Evolutionary conservation across 2,888 invertebrate genomes (phyloP).

Genomic region (Frankliniella fusca): DNA sequence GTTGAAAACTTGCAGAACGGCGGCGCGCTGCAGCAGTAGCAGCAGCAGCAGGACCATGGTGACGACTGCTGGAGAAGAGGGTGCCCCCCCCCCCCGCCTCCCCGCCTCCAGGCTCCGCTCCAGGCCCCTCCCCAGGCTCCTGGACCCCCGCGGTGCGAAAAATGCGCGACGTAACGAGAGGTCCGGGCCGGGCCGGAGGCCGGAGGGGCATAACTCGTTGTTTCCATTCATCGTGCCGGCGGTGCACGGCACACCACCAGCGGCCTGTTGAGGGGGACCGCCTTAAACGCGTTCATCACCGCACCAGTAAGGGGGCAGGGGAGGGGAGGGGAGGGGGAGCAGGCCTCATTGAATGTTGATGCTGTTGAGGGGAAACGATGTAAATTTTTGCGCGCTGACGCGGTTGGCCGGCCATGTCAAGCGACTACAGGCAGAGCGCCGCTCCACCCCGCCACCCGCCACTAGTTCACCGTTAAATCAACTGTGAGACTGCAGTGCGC

Average conservation of each 20-base stretch:
- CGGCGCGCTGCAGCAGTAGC: neutral
- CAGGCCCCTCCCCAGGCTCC: neutral
- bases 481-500: no score
- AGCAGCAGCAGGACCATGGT: no score
- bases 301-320: neutral
- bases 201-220: conserved; percentile 7
- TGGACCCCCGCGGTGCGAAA: neutral
- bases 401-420: no score
- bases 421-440: no score
- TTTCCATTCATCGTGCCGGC: neutral
- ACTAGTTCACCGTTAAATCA: no score
- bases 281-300: neutral
- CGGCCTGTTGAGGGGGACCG: no score
- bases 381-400: no score
- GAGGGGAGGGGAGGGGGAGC: neutral
- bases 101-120: neutral
- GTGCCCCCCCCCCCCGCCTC: neutral
- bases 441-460: no score
- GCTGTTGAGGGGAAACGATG: no score
- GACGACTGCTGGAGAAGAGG: no score
- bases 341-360: neutral
- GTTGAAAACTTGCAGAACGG: neutral
- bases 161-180: neutral
- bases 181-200: neutral
- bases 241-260: no score